Conservation (phyloP, 2,797 vertebrate species). For the Cynodonichthys magdalenae region DNA sequence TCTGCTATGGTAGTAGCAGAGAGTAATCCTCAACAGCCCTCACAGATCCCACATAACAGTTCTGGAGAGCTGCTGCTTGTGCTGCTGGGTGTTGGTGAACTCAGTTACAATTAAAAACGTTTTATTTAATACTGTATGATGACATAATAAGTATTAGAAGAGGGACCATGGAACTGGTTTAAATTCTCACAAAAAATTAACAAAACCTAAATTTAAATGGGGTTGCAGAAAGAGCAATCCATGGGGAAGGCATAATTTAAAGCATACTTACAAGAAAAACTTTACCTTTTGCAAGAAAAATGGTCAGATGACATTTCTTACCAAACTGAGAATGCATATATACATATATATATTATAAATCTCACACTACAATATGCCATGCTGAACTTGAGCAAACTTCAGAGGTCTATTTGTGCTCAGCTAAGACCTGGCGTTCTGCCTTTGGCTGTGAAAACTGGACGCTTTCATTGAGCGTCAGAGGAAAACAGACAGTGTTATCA, state of each 20-base stretch:
- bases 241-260: background rate
- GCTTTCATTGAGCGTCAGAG: constrained; percentile 18
- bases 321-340: constrained; percentile 9
- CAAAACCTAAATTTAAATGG: no score
- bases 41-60: no score
- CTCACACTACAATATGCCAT: constrained; percentile 10
- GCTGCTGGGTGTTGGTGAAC: no score
- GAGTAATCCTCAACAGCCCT: no score
- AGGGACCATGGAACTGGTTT: background rate
- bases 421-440: constrained; percentile 16
- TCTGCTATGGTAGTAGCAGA: no score
- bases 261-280: background rate
- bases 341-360: constrained; percentile 7
- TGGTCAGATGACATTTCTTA: constrained; percentile 1
- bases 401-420: constrained; percentile 25
- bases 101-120: no score
- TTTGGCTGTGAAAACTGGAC: constrained; percentile 17
- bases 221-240: background rate
- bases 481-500: constrained; percentile 13
- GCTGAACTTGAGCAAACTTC: constrained; percentile 22
- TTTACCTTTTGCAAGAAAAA: constrained; percentile 5
- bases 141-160: no score
- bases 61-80: no score
- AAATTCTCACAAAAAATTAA: background rate
- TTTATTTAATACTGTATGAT: no score